Conservation (phyloP, 2,888 invertebrate genomes). For the Dendrolimus houi region DNA sequence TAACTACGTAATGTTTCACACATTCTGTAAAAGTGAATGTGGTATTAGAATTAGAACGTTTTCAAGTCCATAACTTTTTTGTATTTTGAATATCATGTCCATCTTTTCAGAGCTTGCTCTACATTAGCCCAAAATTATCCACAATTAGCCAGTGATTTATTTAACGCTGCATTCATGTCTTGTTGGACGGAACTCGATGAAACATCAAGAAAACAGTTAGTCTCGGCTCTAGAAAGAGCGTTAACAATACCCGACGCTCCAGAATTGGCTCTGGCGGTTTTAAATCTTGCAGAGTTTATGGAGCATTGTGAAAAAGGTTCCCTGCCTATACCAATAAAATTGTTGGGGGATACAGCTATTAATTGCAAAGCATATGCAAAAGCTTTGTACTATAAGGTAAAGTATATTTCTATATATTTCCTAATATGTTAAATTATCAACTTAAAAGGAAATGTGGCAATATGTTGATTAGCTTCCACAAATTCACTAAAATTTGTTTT, state of each 20-base stretch:
- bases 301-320: conserved; percentile 99
- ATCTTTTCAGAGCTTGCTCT: conserved; percentile 85
- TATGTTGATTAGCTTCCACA: no score
- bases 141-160: conserved; percentile 93
- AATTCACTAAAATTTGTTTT: no score
- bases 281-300: conserved; percentile 99
- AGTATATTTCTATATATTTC: background rate
- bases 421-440: background rate
- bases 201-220: conserved; percentile 88
- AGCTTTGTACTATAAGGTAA: conserved; percentile 77
- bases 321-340: conserved; percentile 89
- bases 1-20: no score
- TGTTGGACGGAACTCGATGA: conserved; percentile 97
- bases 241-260: conserved; percentile 93
- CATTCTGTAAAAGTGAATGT: no score
- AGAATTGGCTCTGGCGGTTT: conserved; percentile 94
- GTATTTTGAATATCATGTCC: no score
- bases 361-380: conserved; percentile 88
- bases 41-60: no score
- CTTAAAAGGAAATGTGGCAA: no score
- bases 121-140: conserved; percentile 94
- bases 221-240: conserved; percentile 90
- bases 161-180: conserved; percentile 98
- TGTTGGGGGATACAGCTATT: conserved; percentile 95
- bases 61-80: no score